phyloP scores from a whole-genome alignment of 2,113 vertebrate genomes.

The Myiopsitta monachus region DNA sequence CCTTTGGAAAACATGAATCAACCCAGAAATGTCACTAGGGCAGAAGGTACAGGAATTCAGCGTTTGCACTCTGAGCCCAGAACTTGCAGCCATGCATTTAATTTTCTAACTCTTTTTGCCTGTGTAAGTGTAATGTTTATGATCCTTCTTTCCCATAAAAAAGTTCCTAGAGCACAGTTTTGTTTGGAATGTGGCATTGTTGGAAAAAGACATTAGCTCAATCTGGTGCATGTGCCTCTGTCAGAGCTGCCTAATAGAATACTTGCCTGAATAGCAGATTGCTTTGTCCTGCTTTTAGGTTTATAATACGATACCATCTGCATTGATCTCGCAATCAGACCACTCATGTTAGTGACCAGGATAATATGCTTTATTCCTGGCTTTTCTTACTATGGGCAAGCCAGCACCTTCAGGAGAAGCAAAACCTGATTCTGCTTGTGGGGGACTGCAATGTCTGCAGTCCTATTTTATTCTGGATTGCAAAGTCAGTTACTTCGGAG shows the following conservation, averaged over 20 bases:
- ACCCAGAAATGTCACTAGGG: not conserved
- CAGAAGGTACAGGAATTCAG: not conserved
- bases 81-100: not conserved
- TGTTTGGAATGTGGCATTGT: not conserved
- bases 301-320: not conserved
- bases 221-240: not conserved
- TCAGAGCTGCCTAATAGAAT: not conserved
- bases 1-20: not conserved
- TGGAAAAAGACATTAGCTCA: not conserved
- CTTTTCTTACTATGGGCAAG: not conserved
- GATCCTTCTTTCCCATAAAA: not conserved
- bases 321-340: not conserved
- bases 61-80: not conserved
- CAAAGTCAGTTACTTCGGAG: not conserved
- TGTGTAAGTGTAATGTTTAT: not conserved
- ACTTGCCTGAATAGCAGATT: not conserved
- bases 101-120: not conserved
- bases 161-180: not conserved
- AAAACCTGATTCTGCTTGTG: not conserved
- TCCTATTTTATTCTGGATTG: not conserved
- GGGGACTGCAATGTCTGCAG: fast-evolving
- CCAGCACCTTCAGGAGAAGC: not conserved
- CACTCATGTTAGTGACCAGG: not conserved
- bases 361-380: not conserved
- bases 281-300: not conserved